Evolutionary conservation across 1,140 invertebrate genomes (phyloP), one percentile per base, ranked within the genome.

Genomic region (Drosophila ogumai): DNA sequence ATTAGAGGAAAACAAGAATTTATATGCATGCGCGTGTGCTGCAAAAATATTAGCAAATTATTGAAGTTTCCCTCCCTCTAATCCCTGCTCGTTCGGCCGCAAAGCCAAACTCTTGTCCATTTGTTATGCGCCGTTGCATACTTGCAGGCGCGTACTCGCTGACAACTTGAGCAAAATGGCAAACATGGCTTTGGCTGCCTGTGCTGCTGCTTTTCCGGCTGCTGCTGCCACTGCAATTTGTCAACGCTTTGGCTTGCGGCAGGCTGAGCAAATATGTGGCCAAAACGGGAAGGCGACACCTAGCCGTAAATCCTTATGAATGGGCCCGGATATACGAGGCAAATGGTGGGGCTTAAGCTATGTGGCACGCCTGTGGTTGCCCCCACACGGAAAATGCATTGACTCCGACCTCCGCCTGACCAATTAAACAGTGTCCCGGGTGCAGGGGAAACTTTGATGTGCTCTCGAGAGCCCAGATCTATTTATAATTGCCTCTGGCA

Each of bases 151-250:
- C 68, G 61, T 46, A 75, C 64, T 57, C 82, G 78, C 66, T 81
- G 82, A 87, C 82, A 87, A 69, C 82, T 81, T 79, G 59, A 90
- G 85, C 71, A 90, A 81, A 90, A 85, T 79, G 78, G 85, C 85
- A 88, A 88, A 88, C 75, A 90, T 72, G 59, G 57, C 69, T 49
- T 6, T 28, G n/a, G 49, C 28, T 50, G 49, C 10, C 6, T 5
- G 25, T 19, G 17, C 47, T 15, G 28, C 47, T 28, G 25, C 44
- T 25, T 8, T 25, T 28, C 8, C 8, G 3, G 15, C 47, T 31
- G 47, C 22, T 22, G 2, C 36, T 46, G 60, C 49, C 43, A 38
- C 47, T 58, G 80, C 84, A 84, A 90, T 88, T 90, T 87, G 84
- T 87, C 84, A 88, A 84, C 65, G 84, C 71, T 77, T 84, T 88